phyloP scores from a whole-genome alignment of 2,888 invertebrate genomes.

The Tuberolachnus salignus region DNA sequence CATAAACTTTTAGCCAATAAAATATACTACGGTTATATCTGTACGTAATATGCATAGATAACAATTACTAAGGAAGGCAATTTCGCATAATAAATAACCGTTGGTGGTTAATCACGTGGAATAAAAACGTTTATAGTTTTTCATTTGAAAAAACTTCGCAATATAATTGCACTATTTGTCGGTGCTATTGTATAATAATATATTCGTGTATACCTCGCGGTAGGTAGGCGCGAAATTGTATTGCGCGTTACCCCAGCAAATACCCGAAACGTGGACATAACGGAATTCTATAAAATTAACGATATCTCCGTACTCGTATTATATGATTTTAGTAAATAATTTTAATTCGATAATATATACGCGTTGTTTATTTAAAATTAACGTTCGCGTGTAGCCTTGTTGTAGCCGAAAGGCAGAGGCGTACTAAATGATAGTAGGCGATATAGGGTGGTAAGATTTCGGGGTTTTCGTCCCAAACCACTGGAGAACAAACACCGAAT shows the following conservation, averaged over 20 bases:
- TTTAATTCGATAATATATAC: not conserved
- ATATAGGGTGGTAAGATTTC: too few species aligned
- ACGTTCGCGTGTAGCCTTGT: too few species aligned
- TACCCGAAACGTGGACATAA: not conserved
- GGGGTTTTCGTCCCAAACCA: too few species aligned
- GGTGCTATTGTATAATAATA: not conserved
- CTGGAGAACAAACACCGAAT: too few species aligned
- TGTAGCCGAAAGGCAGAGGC: too few species aligned
- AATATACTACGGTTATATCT: too few species aligned
- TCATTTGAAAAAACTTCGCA: not conserved
- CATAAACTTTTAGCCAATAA: not conserved
- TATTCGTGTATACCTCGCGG: too few species aligned
- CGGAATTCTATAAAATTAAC: not conserved
- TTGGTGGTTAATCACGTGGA: not conserved
- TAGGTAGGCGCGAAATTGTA: not conserved
- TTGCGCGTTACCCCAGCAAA: not conserved
- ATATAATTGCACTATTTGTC: not conserved
- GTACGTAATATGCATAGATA: not conserved
- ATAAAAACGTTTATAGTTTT: not conserved
- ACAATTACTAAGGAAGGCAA: slow-evolving; percentile 10
- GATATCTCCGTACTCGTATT: not conserved
- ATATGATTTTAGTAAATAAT: not conserved
- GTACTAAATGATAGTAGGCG: too few species aligned
- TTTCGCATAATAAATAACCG: not conserved
- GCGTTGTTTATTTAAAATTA: too few species aligned